Base-by-base conservation (phyloP, 2,113 vertebrate species). In the Sprattus sprattus region DNA sequence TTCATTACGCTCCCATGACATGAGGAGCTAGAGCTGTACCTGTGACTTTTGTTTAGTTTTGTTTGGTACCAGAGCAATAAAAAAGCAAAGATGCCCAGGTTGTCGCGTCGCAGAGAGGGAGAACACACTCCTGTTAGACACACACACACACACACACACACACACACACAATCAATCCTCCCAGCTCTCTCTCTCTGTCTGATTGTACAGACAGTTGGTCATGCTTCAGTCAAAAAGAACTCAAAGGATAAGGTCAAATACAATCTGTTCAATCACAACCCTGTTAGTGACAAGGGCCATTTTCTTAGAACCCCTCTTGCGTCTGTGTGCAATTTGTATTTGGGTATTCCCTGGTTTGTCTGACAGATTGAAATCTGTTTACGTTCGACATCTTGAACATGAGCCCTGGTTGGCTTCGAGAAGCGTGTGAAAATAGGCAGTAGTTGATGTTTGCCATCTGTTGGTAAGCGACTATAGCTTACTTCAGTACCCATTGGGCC, bases 141-240 rank as follows among this genome's bases (percentile, higher is more conserved):
- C 54, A 60, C 45, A 82, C 54, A 85, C 75, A 81, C 8, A 82
- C 82, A 20, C 7, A 28, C 44, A 81, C 32, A 81, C 18, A 81
- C 39, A 81, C 80, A 44, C 44, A 81, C 18, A 81, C 18, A 60
- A 60, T 71, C 64, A 71, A 71, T 11, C n/a, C 64, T 71, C 64
- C 64, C 25, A 32, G 25, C 8, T 71, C 64, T 13, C 64, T 32
- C 10, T 39, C 39, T 39, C 25, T 3, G 64, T 71, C 25, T 71
- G 64, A 71, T 71, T 71, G 11, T 71, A 71, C n/a, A 71, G 25
- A 32, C 64, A 13, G n/a, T 71, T 71, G 22, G 64, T 71, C 64
- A 71, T 25, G 28, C 64, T 71, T 28, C 64, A 71, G 64, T 28
- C 64, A 71, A 28, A 71, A 71, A 7, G 11, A 71, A 71, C 32